Base-by-base conservation (phyloP, 2,888 invertebrate genomes). In the Siphlonurus alternatus region DNA sequence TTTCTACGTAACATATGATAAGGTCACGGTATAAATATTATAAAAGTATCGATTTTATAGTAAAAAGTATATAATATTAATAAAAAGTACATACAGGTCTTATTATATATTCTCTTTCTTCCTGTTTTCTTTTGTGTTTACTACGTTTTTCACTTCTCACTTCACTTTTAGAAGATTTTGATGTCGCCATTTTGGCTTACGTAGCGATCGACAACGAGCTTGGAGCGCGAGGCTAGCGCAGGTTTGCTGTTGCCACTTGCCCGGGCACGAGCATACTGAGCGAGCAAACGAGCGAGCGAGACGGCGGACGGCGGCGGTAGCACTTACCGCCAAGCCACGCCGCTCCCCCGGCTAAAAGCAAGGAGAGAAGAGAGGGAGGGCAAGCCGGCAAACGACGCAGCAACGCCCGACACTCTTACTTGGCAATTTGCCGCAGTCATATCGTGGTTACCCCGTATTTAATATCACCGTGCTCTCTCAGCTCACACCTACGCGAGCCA, bases 21-120 rank as follows among this genome's bases (percentile, higher is more conserved):
- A n/a, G n/a, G n/a, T n/a, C n/a, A n/a, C n/a, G n/a, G n/a, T n/a
- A n/a, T n/a, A n/a, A n/a, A n/a, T n/a, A n/a, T n/a, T n/a, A n/a
- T n/a, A n/a, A n/a, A n/a, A n/a, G n/a, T n/a, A n/a, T n/a, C n/a
- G n/a, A n/a, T n/a, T n/a, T n/a, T n/a, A n/a, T n/a, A n/a, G n/a
- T n/a, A n/a, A n/a, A n/a, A n/a, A 38, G 15, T 38, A 38, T 22
- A 59, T 59, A 20, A 25, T 54, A 20, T n/a, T n/a, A n/a, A n/a
- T n/a, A n/a, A n/a, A n/a, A n/a, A n/a, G 19, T 62, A 67, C 68
- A 54, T 68, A 68, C 68, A 66, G 68, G 68, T 22, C 68, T 66
- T 63, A 67, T 68, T 24, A 66, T 67, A 64, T 68, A 68, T 64
- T 68, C 68, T 61, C 68, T 66, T n/a, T 56, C 56, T 7, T 7